Percentiles rank a stretch among this genome's conserved stretches.
phyloP scores from a whole-genome alignment of 2,797 vertebrate genomes.

The Esox masquinongy region DNA sequence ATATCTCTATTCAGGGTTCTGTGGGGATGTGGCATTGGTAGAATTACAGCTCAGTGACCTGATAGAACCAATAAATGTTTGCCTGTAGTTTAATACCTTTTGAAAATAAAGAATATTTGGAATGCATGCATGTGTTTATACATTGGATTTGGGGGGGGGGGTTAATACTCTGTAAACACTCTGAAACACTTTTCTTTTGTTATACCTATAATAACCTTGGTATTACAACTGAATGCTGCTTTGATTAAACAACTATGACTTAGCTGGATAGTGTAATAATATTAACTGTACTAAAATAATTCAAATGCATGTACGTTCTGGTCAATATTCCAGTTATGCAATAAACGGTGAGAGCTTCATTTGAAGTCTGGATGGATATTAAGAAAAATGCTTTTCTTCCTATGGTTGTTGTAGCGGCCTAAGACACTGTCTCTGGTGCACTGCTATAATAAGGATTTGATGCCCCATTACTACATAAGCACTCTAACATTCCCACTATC shows the following conservation, averaged over 20 bases:
- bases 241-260: neutral
- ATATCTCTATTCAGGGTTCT: slow-evolving; percentile 8
- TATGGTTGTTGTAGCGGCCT: too few species aligned
- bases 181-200: slow-evolving; percentile 8
- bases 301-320: neutral
- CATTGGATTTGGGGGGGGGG: slow-evolving; percentile 11
- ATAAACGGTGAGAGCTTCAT: too few species aligned
- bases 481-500: too few species aligned
- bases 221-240: neutral
- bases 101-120: slow-evolving; percentile 71
- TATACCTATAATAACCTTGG: neutral
- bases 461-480: too few species aligned
- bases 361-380: too few species aligned
- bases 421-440: too few species aligned
- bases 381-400: too few species aligned
- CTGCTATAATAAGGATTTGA: too few species aligned
- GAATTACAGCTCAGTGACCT: slow-evolving; percentile 17
- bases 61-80: slow-evolving; percentile 51
- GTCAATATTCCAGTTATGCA: too few species aligned
- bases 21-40: slow-evolving; percentile 10
- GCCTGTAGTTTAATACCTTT: slow-evolving; percentile 61
- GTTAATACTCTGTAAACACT: neutral
- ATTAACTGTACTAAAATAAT: neutral
- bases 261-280: neutral
- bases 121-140: slow-evolving; percentile 39